phyloP scores from a whole-genome alignment of 2,113 vertebrate species.

The Illadopsis cleaveri region DNA sequence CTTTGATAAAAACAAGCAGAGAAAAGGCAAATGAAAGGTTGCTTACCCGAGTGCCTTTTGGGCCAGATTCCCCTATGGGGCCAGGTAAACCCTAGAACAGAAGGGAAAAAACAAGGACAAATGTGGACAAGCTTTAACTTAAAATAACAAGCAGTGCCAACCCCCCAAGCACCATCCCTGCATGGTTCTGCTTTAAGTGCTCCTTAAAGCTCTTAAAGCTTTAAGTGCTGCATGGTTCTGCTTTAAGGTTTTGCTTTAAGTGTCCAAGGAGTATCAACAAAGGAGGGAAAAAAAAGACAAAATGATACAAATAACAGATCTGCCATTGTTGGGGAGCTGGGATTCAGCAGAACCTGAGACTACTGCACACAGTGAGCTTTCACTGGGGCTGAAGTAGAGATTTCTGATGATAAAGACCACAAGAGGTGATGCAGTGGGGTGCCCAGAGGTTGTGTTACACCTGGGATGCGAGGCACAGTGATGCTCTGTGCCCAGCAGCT shows the following conservation, averaged over 20 bases:
- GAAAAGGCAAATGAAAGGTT: conserved; percentile 1
- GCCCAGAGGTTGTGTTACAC: neutral
- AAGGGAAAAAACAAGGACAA: conserved; percentile 67
- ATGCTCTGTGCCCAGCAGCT: neutral
- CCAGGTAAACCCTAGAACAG: conserved; percentile 94
- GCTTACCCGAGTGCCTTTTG: conserved; percentile 96
- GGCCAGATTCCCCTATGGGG: conserved; percentile 90
- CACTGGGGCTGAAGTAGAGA: neutral
- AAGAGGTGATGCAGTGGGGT: neutral
- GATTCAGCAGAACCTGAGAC: conserved; percentile 10
- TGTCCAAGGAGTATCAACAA: neutral
- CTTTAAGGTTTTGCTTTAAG: neutral
- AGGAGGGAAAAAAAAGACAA: neutral
- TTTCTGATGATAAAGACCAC: neutral
- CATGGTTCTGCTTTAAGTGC: neutral
- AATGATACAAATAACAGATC: neutral
- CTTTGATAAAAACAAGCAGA: neutral
- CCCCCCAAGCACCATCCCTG: neutral
- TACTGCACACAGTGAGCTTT: neutral
- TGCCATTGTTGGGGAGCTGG: neutral
- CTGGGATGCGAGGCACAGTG: neutral
- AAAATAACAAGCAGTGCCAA: neutral
- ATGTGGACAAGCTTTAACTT: conserved; percentile 63
- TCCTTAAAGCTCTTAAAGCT: neutral
- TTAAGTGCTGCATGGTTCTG: neutral